Evolutionary conservation across 37 sponge, comb jelly and placozoan species (phyloP).

Genomic region (Oopsacas minuta): DNA sequence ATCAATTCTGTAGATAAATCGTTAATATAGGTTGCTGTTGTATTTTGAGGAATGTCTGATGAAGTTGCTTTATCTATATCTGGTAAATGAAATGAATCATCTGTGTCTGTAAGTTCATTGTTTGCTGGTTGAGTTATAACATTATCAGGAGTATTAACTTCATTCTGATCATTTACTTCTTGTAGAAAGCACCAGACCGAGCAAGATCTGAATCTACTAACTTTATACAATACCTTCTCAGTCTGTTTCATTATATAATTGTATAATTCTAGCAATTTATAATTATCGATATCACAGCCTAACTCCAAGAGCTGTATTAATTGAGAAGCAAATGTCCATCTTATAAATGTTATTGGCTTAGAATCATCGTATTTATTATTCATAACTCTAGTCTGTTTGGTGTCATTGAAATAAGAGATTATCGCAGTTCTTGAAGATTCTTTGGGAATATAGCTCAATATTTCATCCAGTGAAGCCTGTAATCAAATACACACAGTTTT

Average conservation of each 20-base stretch:
- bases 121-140: too few relatives aligned
- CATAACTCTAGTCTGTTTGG: not conserved
- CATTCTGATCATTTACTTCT: too few relatives aligned
- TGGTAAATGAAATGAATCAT: too few relatives aligned
- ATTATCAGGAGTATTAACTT: too few relatives aligned
- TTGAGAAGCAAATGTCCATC: not conserved
- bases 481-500: too few relatives aligned
- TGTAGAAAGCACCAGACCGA: not conserved
- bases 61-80: too few relatives aligned
- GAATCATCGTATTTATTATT: not conserved
- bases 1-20: not conserved
- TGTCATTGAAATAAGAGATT: not conserved
- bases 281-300: not conserved
- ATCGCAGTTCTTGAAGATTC: not conserved
- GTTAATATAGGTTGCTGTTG: not conserved
- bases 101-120: not conserved
- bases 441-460: not conserved
- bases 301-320: not conserved
- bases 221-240: not conserved
- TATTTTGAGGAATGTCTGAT: not conserved
- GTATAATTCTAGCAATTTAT: not conserved
- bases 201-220: not conserved
- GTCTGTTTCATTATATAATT: not conserved
- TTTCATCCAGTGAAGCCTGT: constrained; percentile 3
- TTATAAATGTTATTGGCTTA: not conserved